phyloP scores from a whole-genome alignment of 2,113 vertebrate species.

The Peromyscus polionotus region DNA sequence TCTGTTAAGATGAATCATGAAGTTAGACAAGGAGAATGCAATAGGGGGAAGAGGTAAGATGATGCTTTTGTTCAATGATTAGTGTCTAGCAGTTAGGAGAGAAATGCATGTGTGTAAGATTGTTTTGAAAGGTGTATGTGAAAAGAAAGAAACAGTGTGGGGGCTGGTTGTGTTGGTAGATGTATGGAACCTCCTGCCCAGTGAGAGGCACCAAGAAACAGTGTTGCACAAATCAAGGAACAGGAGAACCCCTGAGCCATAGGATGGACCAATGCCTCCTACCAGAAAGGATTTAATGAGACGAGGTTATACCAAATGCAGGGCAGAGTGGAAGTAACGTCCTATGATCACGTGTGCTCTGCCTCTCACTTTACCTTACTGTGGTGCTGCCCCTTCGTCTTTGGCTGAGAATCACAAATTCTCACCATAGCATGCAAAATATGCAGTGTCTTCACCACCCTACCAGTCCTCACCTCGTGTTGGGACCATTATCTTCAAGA shows the following conservation, averaged over 20 bases:
- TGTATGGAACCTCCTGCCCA: neutral
- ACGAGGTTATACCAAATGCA: neutral
- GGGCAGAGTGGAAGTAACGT: neutral
- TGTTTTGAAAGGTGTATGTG: neutral
- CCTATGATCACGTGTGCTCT: neutral
- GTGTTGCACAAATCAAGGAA: neutral
- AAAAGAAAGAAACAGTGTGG: neutral
- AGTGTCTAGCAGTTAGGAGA: neutral
- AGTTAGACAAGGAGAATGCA: neutral
- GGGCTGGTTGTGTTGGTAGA: neutral
- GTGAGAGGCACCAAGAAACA: too few species aligned
- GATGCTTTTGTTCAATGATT: neutral
- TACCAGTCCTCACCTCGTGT: neutral
- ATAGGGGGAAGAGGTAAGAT: neutral
- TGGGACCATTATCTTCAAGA: neutral
- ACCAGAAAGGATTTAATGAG: neutral
- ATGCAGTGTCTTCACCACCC: neutral
- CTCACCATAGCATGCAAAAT: neutral
- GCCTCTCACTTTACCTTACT: neutral
- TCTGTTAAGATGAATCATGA: constrained; percentile 12
- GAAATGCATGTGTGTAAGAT: too few species aligned
- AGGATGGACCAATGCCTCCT: neutral
- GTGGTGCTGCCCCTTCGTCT: neutral
- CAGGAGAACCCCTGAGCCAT: neutral
- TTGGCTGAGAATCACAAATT: neutral